These are phyloP conservation scores for Ruditapes philippinarum DNA, from an alignment of 1,140 invertebrate species.

Conservation along the genomic window DNA sequence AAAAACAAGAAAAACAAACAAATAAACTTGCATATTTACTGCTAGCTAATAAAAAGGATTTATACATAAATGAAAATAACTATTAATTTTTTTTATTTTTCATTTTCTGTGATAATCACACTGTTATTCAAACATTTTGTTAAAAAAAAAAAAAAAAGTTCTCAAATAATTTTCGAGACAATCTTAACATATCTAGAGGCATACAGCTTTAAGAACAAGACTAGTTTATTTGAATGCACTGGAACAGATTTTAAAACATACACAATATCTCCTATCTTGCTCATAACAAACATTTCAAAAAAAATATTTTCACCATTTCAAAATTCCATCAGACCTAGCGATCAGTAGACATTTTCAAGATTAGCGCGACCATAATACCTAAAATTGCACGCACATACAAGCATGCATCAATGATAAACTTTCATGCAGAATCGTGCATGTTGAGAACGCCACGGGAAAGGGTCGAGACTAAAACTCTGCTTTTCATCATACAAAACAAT, in stretches of 20 bases:
- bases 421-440: conserved; percentile 34
- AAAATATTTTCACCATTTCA: conserved; percentile 5
- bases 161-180: no score
- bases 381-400: background rate
- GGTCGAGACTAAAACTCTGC: conserved; percentile 29
- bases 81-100: no score
- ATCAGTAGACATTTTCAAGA: conserved; percentile 21
- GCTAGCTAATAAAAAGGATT: no score
- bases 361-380: background rate
- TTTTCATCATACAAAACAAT: conserved; percentile 39
- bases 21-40: no score
- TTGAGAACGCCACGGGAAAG: conserved; percentile 29
- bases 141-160: no score
- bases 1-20: no score
- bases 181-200: no score
- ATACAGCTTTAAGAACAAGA: no score
- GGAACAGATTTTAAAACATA: background rate
- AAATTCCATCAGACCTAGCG: background rate
- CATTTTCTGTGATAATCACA: no score
- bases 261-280: background rate
- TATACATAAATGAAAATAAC: no score
- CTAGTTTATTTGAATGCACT: background rate
- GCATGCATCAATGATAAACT: conserved; percentile 34
- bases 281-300: background rate
- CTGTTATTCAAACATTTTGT: no score